These are phyloP conservation scores for Contarinia nasturtii DNA, from an alignment of 1,140 invertebrate genomes.

Conservation along the genomic window DNA sequence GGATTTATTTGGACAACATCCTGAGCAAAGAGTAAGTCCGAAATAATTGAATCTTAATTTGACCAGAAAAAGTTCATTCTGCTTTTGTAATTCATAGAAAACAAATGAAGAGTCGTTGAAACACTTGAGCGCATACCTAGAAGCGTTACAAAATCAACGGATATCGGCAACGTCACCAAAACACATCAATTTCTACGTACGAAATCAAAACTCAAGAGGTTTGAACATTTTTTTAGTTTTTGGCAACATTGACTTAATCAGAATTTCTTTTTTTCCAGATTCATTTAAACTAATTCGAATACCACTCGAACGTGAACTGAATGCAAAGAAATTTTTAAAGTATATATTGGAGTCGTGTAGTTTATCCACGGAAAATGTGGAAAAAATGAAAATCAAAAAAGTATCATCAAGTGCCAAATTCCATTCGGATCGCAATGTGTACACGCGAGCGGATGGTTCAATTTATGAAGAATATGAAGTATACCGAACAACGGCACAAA, in stretches of 20 bases:
- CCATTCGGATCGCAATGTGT: background rate
- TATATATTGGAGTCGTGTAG: slow-evolving; percentile 62
- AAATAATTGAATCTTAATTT: slow-evolving; percentile 6
- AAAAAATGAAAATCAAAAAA: slow-evolving; percentile 33
- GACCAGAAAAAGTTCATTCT: slow-evolving; percentile 4
- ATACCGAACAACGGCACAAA: slow-evolving; percentile 21
- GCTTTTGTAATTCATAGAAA: slow-evolving; percentile 31
- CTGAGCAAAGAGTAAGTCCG: slow-evolving; percentile 52
- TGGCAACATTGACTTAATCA: background rate
- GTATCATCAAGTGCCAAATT: background rate
- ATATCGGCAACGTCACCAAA: slow-evolving; percentile 31
- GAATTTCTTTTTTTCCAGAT: slow-evolving; percentile 21
- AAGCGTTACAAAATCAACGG: slow-evolving; percentile 44
- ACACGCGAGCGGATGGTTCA: background rate
- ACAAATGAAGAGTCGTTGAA: slow-evolving; percentile 85
- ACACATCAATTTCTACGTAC: slow-evolving; percentile 51
- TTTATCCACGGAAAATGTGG: slow-evolving; percentile 64
- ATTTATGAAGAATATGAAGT: slow-evolving; percentile 4
- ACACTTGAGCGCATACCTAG: slow-evolving; percentile 63
- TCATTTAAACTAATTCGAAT: slow-evolving; percentile 54
- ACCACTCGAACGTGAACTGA: slow-evolving; percentile 35
- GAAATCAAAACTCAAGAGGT: slow-evolving; percentile 36
- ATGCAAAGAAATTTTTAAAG: slow-evolving; percentile 53
- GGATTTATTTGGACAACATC: slow-evolving; percentile 81
- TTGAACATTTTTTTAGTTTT: background rate